phyloP scores from a whole-genome alignment of 2,888 invertebrate genomes.

The Clitarchus hookeri region DNA sequence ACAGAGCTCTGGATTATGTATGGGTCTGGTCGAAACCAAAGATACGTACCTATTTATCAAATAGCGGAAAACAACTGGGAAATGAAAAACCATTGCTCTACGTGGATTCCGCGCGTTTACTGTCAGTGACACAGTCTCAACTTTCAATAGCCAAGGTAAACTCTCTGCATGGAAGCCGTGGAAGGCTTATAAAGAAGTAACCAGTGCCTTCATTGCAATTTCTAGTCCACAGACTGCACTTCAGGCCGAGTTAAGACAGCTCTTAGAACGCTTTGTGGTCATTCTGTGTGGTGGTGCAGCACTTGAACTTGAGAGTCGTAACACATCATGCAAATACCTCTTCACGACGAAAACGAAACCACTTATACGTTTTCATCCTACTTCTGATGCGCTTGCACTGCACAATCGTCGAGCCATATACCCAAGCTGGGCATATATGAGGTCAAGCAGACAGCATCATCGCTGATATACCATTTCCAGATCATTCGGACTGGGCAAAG shows the following conservation, averaged over 20 bases:
- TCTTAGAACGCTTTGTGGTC: background rate
- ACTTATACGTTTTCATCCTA: background rate
- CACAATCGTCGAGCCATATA: background rate
- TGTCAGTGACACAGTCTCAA: background rate
- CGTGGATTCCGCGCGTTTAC: background rate
- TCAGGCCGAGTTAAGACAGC: background rate
- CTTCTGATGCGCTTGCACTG: background rate
- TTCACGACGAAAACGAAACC: background rate
- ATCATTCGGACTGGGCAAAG: background rate
- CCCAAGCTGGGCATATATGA: background rate
- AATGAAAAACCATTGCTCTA: background rate
- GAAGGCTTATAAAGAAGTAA: background rate
- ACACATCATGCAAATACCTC: background rate
- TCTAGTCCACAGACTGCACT: background rate
- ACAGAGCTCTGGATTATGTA: background rate
- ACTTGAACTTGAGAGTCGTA: background rate
- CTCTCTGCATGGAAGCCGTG: slow-evolving; percentile 10
- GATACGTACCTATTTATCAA: background rate
- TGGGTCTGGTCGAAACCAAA: background rate
- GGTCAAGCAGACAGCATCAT: background rate
- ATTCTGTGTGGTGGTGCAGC: background rate
- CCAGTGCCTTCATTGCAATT: background rate
- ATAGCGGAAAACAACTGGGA: background rate
- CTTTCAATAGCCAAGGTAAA: background rate
- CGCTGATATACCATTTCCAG: background rate